A percentile compares a stretch with the other conserved stretches of the same genome.
Conservation (phyloP, 2,797 vertebrate genomes). For the Pangasius mekongensis region DNA sequence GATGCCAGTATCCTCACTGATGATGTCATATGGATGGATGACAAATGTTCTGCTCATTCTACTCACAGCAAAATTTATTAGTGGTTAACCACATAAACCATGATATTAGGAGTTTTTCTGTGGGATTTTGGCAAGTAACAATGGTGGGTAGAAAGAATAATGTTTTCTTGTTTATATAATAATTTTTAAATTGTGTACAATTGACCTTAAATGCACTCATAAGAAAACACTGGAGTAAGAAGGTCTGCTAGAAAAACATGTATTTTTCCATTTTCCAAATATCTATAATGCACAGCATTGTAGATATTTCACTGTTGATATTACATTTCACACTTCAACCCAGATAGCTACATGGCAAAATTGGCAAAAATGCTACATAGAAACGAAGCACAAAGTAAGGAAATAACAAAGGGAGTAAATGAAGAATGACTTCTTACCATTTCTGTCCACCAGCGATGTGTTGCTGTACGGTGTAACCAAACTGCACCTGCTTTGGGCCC, state of each 20-base stretch:
- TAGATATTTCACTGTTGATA: neutral
- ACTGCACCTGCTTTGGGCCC: constrained; percentile 88
- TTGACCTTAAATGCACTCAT: constrained; percentile 23
- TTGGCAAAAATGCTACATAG: neutral
- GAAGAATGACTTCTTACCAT: constrained; percentile 79
- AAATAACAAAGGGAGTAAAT: constrained; percentile 1
- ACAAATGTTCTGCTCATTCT: constrained; percentile 57
- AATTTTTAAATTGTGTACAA: constrained; percentile 21
- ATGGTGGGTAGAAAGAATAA: constrained; percentile 49
- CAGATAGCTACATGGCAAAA: neutral
- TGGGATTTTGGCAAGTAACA: constrained; percentile 48
- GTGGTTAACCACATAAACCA: constrained; percentile 52
- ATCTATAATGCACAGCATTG: neutral
- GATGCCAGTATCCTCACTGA: constrained; percentile 63
- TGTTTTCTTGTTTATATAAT: constrained; percentile 20
- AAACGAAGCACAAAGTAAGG: neutral
- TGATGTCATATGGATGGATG: constrained; percentile 72
- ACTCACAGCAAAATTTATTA: constrained; percentile 55
- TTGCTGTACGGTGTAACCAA: constrained; percentile 97
- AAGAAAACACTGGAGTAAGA: constrained; percentile 18
- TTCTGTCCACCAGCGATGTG: constrained; percentile 89
- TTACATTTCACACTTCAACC: neutral
- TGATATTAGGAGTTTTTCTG: constrained; percentile 31
- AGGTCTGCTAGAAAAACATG: neutral
- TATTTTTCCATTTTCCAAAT: constrained; percentile 1